Evolutionary conservation across 2,888 invertebrate genomes (phyloP).

Genomic region (Erebia epiphron): DNA sequence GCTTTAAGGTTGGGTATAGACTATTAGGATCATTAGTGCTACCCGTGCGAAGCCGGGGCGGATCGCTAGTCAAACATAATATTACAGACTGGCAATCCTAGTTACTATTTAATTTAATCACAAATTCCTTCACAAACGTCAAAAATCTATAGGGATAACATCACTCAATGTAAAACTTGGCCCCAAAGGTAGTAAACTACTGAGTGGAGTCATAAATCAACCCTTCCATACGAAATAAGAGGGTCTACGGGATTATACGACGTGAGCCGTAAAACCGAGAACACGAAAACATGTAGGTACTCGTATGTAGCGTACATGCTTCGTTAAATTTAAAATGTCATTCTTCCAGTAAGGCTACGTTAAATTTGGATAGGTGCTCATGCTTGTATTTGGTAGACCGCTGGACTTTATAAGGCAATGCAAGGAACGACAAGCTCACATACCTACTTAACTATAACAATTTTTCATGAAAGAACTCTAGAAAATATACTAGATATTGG

Average conservation of each 20-base stretch:
- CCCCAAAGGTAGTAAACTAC: slow-evolving; percentile 22
- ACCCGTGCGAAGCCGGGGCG: too few species aligned
- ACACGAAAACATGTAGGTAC: neutral
- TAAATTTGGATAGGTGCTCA: neutral
- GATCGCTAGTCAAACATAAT: too few species aligned
- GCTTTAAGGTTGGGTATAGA: too few species aligned
- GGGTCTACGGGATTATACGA: slow-evolving; percentile 20
- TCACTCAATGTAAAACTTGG: slow-evolving; percentile 5
- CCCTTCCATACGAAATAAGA: slow-evolving; percentile 20
- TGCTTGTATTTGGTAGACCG: neutral
- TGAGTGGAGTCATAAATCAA: slow-evolving; percentile 24
- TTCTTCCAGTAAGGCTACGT: neutral
- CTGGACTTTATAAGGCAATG: neutral
- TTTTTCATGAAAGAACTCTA: too few species aligned
- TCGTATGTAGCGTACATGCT: neutral
- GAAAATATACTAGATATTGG: too few species aligned
- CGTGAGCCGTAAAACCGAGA: slow-evolving; percentile 12
- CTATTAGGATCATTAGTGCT: too few species aligned
- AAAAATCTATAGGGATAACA: slow-evolving; percentile 3
- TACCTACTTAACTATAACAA: too few species aligned
- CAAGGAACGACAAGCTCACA: neutral
- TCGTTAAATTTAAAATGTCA: slow-evolving; percentile 19
- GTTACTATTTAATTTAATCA: too few species aligned
- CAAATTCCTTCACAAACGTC: neutral
- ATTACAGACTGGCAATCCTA: too few species aligned